These are phyloP conservation scores for Zelostemma sp. DNA, from an alignment of 1,140 invertebrate genomes.

Conservation along the genomic window DNA sequence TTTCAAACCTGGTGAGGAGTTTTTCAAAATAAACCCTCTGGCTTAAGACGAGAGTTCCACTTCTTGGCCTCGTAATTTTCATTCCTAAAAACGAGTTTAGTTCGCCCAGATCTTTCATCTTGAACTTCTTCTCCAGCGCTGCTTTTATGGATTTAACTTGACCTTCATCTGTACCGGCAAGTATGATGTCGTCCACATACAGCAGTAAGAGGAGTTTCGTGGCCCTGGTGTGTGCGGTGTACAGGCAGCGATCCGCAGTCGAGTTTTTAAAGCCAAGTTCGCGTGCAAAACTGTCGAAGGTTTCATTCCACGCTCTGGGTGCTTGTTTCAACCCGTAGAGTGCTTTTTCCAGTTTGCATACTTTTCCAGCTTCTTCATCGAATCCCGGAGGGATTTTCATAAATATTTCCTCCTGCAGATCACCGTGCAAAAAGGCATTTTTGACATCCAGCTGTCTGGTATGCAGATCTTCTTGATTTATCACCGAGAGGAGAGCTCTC, in stretches of 20 bases:
- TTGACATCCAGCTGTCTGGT: constrained; percentile 56
- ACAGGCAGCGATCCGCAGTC: not conserved
- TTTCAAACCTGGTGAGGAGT: constrained; percentile 11
- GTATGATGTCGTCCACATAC: constrained; percentile 7
- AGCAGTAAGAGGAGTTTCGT: constrained; percentile 15
- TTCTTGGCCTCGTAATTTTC: constrained; percentile 2
- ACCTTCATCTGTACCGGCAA: not conserved
- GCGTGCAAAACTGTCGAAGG: not conserved
- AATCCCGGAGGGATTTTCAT: constrained; percentile 59
- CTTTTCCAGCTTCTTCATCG: constrained; percentile 26
- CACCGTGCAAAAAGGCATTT: constrained; percentile 60
- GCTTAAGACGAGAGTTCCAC: constrained; percentile 19
- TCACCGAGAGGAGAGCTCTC: not conserved
- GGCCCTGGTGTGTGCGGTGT: not conserved
- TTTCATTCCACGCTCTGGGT: constrained; percentile 28
- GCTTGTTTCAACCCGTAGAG: constrained; percentile 65
- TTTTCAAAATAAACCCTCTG: constrained; percentile 12
- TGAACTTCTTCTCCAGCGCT: not conserved
- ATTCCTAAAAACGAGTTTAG: constrained; percentile 6
- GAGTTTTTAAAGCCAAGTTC: not conserved
- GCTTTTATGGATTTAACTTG: constrained; percentile 9
- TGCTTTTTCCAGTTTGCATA: constrained; percentile 54
- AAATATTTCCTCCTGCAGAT: constrained; percentile 55
- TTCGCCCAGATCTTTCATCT: not conserved
- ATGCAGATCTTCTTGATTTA: constrained; percentile 8